Evolutionary conservation across 2,113 vertebrate species (phyloP).

Genomic region (Pteronura brasiliensis): DNA sequence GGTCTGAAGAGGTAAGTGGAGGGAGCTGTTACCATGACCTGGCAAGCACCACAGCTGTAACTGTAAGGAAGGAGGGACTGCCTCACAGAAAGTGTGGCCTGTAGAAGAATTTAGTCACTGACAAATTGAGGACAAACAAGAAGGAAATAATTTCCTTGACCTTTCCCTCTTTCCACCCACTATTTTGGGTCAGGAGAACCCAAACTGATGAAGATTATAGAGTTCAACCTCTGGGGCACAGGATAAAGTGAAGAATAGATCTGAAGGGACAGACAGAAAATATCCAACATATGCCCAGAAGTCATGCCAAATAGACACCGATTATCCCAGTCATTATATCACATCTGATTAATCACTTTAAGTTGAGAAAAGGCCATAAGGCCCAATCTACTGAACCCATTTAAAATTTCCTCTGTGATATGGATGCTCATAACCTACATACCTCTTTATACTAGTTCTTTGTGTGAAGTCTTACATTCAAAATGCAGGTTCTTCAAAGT

Average conservation of each 20-base stretch:
- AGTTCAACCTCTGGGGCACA: neutral
- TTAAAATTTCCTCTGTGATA: neutral
- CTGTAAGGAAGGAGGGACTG: rapidly evolving
- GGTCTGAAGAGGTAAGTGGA: neutral
- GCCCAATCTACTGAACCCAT: neutral
- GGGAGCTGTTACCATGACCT: neutral
- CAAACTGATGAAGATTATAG: neutral
- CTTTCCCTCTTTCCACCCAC: neutral
- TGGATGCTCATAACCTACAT: neutral
- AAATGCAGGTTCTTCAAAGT: neutral
- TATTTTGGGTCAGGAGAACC: neutral
- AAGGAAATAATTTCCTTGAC: neutral
- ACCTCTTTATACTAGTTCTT: neutral
- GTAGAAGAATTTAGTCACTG: neutral
- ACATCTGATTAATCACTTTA: neutral
- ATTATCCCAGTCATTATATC: neutral
- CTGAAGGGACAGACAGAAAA: neutral
- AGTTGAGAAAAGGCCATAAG: neutral
- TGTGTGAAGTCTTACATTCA: neutral
- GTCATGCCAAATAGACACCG: neutral
- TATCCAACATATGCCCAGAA: neutral
- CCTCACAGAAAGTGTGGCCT: neutral
- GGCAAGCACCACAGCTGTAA: neutral
- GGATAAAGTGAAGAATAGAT: neutral
- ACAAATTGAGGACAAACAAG: neutral